phyloP scores from a whole-genome alignment of 1,140 invertebrate genomes.

The Drosophila virilis region DNA sequence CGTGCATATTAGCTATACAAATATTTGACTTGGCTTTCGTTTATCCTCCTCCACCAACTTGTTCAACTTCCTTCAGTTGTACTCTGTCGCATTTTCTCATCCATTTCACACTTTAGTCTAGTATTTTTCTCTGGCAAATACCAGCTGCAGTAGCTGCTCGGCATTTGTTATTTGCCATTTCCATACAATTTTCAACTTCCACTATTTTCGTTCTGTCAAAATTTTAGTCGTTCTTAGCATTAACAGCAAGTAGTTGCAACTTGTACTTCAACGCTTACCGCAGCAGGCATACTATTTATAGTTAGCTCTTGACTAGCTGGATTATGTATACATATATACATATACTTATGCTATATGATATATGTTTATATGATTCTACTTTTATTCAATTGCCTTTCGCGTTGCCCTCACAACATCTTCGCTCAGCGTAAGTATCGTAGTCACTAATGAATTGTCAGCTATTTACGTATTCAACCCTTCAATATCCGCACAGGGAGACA shows the following conservation, averaged over 20 bases:
- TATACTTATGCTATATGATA: background rate
- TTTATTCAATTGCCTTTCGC: slow-evolving; percentile 1
- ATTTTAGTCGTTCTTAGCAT: slow-evolving; percentile 7
- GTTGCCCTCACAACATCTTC: background rate
- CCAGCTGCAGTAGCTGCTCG: background rate
- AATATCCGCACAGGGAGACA: slow-evolving; percentile 4
- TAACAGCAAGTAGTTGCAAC: slow-evolving; percentile 24
- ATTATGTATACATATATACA: background rate
- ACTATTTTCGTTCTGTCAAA: slow-evolving; percentile 1
- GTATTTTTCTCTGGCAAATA: slow-evolving; percentile 23
- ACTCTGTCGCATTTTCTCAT: slow-evolving; percentile 37
- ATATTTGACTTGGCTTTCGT: slow-evolving; percentile 71
- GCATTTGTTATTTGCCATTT: slow-evolving; percentile 4
- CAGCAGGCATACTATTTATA: background rate
- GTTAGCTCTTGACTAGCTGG: background rate
- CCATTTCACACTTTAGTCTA: slow-evolving; percentile 43
- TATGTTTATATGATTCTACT: too few relatives aligned
- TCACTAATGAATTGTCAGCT: slow-evolving; percentile 34
- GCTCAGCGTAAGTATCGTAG: slow-evolving; percentile 44
- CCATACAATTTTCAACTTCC: background rate
- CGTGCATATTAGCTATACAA: slow-evolving; percentile 76
- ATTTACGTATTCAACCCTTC: slow-evolving; percentile 17
- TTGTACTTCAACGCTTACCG: slow-evolving; percentile 3
- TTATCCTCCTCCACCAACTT: slow-evolving; percentile 10
- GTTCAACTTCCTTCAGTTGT: slow-evolving; percentile 21